Base-by-base conservation (phyloP, 2,888 invertebrate genomes). In the Diaphora mendica region DNA sequence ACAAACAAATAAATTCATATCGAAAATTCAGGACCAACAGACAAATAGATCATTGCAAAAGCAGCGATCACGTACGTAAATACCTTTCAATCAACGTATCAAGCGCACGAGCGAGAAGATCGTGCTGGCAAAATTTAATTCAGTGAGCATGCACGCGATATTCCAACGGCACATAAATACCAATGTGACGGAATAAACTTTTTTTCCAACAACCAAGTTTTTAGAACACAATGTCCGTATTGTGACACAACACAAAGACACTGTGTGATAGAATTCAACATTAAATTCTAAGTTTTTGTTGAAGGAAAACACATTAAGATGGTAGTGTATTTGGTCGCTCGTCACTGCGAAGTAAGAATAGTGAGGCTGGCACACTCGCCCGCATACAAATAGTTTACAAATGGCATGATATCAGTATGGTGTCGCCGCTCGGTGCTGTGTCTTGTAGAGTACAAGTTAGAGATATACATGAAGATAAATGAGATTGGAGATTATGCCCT, bases 331-430 rank as follows among this genome's bases (percentile, higher is more conserved):
- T 84, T 85, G 85, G 86, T 87, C 87, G 87, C 91, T 94, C 93
- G 93, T 94, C 96, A 93, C 90, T 85, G 89, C 82, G 87, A 91
- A 94, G 92, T 91, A 94, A 94, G 94, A 96, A 94, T 94, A 95
- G 94, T 95, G 95, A 93, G 92, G 89, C 83, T 75, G 85, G 89
- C 84, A 86, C 89, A 86, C 93, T 85, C 91, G 87, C 89, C 90
- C 92, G 96, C 96, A 96, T 96, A 96, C 96, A 95, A 96, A 96
- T 96, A 93, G 94, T 93, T 95, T 93, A 94, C 94, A 96, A 96
- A 96, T 95, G 95, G 94, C 89, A 86, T 87, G 87, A 89, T 89
- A 90, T 89, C 88, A 88, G 86, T 78, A 86, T 80, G 85, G 85
- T 87, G 91, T 87, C 88, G 88, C 84, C 82, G 81, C 84, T 81